Percentiles rank a stretch among this genome's conserved stretches.
Conservation (phyloP, 1,140 invertebrate species). For the Scaptomyza hsui region DNA sequence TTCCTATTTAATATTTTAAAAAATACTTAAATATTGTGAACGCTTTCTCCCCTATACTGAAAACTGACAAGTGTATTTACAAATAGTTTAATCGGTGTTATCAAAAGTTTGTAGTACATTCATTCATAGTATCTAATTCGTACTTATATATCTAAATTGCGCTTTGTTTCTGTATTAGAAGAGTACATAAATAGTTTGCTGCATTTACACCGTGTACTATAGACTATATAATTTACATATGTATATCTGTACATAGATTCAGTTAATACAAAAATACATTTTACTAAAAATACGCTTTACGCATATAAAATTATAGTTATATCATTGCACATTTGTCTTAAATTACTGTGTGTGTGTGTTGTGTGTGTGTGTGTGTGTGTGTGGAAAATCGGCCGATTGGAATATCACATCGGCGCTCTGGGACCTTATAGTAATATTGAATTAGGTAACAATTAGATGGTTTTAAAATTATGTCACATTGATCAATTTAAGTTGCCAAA, state of each 20-base stretch:
- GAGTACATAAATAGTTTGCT: constrained; percentile 38
- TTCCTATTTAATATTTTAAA: too few species aligned
- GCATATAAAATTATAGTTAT: constrained; percentile 74
- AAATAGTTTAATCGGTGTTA: constrained; percentile 56
- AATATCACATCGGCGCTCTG: constrained; percentile 34
- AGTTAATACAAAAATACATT: constrained; percentile 79
- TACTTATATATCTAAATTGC: constrained; percentile 50
- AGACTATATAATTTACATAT: constrained; percentile 26
- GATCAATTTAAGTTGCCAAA: too few species aligned
- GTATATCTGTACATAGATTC: constrained; percentile 53
- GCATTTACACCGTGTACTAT: constrained; percentile 30
- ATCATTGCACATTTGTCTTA: constrained; percentile 64
- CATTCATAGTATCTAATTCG: constrained; percentile 41
- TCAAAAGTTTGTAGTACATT: constrained; percentile 57
- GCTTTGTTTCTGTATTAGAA: constrained; percentile 33
- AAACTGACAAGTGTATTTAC: constrained; percentile 27
- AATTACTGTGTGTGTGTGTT: constrained; percentile 16
- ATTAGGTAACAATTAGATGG: background rate
- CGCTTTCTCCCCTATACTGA: too few species aligned
- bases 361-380: constrained; percentile 11
- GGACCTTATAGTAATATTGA: constrained; percentile 29
- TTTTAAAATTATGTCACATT: background rate
- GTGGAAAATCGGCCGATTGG: constrained; percentile 41
- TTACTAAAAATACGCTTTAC: constrained; percentile 71
- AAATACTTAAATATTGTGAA: too few species aligned